Evolutionary conservation across 1,140 invertebrate genomes (phyloP), one percentile per base, ranked within the genome.

Genomic region (Zaprionus gabonicus): DNA sequence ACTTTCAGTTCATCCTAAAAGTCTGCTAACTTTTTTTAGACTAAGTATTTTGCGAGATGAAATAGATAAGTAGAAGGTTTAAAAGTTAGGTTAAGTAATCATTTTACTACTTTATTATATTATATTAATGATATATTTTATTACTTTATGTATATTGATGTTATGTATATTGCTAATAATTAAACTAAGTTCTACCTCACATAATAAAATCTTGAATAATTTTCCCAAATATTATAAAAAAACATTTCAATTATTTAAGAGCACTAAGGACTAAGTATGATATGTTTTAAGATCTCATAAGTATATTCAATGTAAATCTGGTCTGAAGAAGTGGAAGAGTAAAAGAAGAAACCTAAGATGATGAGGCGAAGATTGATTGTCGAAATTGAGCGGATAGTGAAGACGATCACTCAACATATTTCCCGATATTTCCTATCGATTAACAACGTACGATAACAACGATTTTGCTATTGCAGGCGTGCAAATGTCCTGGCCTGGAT

Each of bases 401-500:
- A 56, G 23, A 55, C 23, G 38, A 41, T 41, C 5, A n/a, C 5
- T 4, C 4, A 10, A 55, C 9, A 55, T 55, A 6, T 15, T 28
- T 23, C 10, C n/a, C 20, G 23, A 28, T 28, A 28, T 55, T 25
- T 55, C 7, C 3, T 4, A 51, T 56, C 53, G 23, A 51, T 51
- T 56, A 17, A 56, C 31, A 34, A 10, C 31, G 9, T 10, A 10
- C 31, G 31, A 13, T 55, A 27, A 13, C 20, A 55, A 28, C 13
- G 23, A 17, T 31, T 62, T 58, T 57, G 4, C 23, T 53, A 58
- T 78, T 28, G 12, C 55, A 92, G 91, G 85, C 85, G 91, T 51
- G 91, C 79, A 25, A 92, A 92, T 28, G 55, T 92, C n/a, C 63
- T 92, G 60, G 90, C 87, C 72, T 92, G 91, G 91, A 91, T 92